Evolutionary conservation across 2,888 invertebrate species (phyloP).

Genomic region (Ashinkailepas kermadecensis): DNA sequence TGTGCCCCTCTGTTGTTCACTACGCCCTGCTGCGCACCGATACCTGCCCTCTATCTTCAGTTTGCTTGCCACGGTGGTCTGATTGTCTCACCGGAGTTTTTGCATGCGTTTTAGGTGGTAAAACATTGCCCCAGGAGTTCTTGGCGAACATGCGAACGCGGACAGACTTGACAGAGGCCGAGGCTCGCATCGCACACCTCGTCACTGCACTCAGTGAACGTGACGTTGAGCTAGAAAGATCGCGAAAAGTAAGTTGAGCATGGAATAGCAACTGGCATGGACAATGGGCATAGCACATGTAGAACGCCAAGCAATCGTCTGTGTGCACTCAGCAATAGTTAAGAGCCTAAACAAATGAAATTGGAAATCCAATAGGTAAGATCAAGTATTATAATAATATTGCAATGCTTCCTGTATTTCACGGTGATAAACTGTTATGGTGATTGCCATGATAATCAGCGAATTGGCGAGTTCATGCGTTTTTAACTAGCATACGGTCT

Average conservation of each 20-base stretch:
- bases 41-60: not conserved
- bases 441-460: too few relatives aligned
- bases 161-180: constrained; percentile 7
- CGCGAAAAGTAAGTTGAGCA: not conserved
- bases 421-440: too few relatives aligned
- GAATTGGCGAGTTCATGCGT: too few relatives aligned
- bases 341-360: too few relatives aligned
- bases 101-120: constrained; percentile 20
- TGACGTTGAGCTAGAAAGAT: not conserved
- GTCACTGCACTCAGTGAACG: not conserved
- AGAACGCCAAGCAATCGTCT: too few relatives aligned
- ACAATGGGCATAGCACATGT: too few relatives aligned
- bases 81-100: not conserved
- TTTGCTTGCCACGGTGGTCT: not conserved
- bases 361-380: too few relatives aligned
- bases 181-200: constrained; percentile 5
- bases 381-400: too few relatives aligned
- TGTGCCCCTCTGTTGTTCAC: not conserved
- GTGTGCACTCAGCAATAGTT: too few relatives aligned
- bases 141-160: constrained; percentile 13
- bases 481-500: too few relatives aligned
- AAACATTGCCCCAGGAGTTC: constrained; percentile 5
- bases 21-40: not conserved
- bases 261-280: too few relatives aligned
- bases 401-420: too few relatives aligned